A percentile compares a stretch with the other conserved stretches of the same genome.
These are phyloP conservation scores for Loxodonta africana DNA, from an alignment of 2,113 vertebrate genomes.

Conservation along the genomic window DNA sequence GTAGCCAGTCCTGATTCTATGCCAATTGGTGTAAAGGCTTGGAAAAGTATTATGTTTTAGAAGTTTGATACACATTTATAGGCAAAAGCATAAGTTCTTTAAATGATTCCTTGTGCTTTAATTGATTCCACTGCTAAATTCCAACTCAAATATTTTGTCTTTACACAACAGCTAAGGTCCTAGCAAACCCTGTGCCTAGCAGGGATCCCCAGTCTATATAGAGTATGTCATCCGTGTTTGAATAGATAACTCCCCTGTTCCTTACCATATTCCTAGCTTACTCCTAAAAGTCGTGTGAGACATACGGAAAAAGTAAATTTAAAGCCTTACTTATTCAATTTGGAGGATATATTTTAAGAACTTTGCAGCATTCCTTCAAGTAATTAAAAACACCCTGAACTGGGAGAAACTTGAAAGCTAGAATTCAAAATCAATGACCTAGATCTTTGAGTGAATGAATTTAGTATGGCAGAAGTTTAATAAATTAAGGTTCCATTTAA, in stretches of 20 bases:
- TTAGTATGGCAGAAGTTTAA: not conserved
- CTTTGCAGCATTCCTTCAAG: not conserved
- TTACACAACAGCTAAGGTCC: not conserved
- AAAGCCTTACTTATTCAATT: not conserved
- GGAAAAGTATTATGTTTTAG: not conserved
- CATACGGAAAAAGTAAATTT: not conserved
- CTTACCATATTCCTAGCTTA: not conserved
- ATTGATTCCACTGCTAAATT: slow-evolving; percentile 20
- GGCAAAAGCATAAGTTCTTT: slow-evolving; percentile 3
- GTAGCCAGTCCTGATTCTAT: not conserved
- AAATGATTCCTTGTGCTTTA: not conserved
- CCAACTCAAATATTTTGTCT: not conserved
- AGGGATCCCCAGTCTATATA: rapidly evolving
- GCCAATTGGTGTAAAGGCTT: not conserved
- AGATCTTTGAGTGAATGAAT: slow-evolving; percentile 37
- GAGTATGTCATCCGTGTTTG: too few relatives aligned
- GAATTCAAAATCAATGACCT: slow-evolving; percentile 43
- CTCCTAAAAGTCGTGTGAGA: not conserved
- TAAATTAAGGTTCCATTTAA: not conserved
- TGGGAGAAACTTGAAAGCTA: not conserved
- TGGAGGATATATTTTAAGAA: not conserved
- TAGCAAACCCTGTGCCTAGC: not conserved
- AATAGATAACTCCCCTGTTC: not conserved
- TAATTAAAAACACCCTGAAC: slow-evolving; percentile 23
- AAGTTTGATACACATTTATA: slow-evolving; percentile 16